These are phyloP conservation scores for Carollia perspicillata DNA, from an alignment of 2,113 vertebrate genomes.

Conservation along the genomic window DNA sequence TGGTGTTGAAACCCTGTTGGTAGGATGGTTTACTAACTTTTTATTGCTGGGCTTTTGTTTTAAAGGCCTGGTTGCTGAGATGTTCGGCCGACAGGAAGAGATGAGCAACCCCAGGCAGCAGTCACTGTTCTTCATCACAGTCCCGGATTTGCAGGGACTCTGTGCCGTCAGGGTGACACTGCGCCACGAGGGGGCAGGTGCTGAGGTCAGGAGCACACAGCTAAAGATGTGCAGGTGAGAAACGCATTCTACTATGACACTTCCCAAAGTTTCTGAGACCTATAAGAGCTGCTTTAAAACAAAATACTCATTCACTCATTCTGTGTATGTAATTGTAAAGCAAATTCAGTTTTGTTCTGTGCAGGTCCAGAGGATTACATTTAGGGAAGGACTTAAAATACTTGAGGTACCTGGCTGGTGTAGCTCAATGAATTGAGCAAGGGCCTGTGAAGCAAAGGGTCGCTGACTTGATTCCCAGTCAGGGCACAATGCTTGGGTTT, in stretches of 20 bases:
- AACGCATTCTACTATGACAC: background rate
- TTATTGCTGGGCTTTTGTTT: slow-evolving; percentile 4
- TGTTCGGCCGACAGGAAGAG: background rate
- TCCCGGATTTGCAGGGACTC: slow-evolving; percentile 86
- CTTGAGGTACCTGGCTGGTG: background rate
- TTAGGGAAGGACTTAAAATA: slow-evolving; percentile 12
- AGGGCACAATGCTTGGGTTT: too few relatives aligned
- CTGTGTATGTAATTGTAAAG: slow-evolving; percentile 19
- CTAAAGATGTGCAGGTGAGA: slow-evolving; percentile 89
- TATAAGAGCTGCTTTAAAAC: background rate
- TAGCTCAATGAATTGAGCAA: too few relatives aligned
- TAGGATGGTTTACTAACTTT: background rate
- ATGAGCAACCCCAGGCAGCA: slow-evolving; percentile 78
- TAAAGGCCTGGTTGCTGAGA: slow-evolving; percentile 4
- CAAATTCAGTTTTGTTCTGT: background rate
- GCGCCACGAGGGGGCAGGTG: slow-evolving; percentile 56
- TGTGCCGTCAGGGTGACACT: slow-evolving; percentile 81
- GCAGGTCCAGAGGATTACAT: background rate
- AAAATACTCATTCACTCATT: background rate
- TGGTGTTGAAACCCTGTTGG: background rate
- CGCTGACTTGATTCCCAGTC: too few relatives aligned
- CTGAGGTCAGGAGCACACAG: slow-evolving; percentile 83
- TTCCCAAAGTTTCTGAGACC: background rate
- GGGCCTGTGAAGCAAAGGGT: too few relatives aligned
- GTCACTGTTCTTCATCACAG: slow-evolving; percentile 83